These are phyloP conservation scores for Neosilurus mollespiculum DNA, from an alignment of 2,797 vertebrate genomes.

Conservation along the genomic window DNA sequence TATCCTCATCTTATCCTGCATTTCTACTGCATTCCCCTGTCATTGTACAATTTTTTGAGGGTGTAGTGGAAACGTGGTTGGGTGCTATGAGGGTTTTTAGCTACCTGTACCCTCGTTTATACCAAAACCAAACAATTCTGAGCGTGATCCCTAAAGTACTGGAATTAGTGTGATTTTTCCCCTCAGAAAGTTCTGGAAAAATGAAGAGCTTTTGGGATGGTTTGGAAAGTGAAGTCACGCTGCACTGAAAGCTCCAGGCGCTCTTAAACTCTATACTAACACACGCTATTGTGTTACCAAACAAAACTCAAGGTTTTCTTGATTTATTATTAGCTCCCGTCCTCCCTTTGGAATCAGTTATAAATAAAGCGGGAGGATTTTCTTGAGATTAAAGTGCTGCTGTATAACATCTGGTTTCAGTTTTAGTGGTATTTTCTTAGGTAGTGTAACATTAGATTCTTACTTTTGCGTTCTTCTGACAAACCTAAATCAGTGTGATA, in stretches of 20 bases:
- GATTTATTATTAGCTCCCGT: neutral
- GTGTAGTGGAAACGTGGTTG: too few species aligned
- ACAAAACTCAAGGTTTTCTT: neutral
- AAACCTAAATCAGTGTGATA: neutral
- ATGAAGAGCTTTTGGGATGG: neutral
- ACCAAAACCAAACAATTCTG: neutral
- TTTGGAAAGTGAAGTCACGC: neutral
- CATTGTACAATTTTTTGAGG: too few species aligned
- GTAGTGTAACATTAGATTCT: neutral
- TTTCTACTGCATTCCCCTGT: too few species aligned
- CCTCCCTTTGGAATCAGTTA: neutral
- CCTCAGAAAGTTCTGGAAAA: neutral
- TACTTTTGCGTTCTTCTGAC: neutral
- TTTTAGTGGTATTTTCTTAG: neutral
- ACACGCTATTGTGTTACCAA: neutral
- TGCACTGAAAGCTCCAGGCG: neutral
- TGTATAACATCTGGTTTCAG: neutral
- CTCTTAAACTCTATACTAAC: neutral
- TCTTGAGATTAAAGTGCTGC: neutral
- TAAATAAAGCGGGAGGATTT: neutral
- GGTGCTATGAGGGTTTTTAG: neutral
- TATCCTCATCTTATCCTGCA: too few species aligned
- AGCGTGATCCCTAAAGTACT: neutral
- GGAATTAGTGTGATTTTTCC: neutral
- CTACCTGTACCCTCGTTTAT: neutral